Percentiles rank a stretch among this genome's conserved stretches.
phyloP scores from a whole-genome alignment of 2,888 invertebrate genomes.

The Drepanosiphum platanoidis region DNA sequence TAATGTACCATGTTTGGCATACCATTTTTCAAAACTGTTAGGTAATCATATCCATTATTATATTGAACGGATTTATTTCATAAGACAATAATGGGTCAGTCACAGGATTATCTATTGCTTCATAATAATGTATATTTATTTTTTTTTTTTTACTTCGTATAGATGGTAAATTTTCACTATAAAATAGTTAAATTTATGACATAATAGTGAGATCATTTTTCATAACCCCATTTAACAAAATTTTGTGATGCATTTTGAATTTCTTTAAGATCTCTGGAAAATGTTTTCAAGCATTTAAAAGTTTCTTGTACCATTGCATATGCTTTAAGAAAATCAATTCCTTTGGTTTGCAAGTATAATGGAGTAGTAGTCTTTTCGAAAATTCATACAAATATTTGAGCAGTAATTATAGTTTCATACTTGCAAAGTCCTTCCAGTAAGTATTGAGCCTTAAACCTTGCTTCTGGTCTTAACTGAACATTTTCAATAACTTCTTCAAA shows the following conservation, averaged over 20 bases:
- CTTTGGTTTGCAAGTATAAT: conserved; percentile 60
- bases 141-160: conserved; percentile 22
- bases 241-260: conserved; percentile 45
- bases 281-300: conserved; percentile 25
- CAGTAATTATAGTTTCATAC: conserved; percentile 59
- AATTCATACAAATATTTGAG: conserved; percentile 59
- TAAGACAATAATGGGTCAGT: conserved; percentile 21
- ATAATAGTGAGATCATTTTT: conserved; percentile 34
- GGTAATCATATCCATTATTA: conserved; percentile 37
- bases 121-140: conserved; percentile 18
- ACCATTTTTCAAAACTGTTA: conserved; percentile 15
- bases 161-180: conserved; percentile 8
- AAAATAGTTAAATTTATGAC: conserved; percentile 42
- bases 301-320: conserved; percentile 41
- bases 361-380: conserved; percentile 59
- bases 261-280: conserved; percentile 27
- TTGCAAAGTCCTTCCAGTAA: conserved; percentile 43
- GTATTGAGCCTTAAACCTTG: conserved; percentile 42
- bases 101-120: conserved; percentile 23
- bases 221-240: conserved; percentile 49
- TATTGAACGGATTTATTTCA: conserved; percentile 26
- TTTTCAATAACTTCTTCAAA: conserved; percentile 41
- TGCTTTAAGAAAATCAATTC: conserved; percentile 53
- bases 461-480: conserved; percentile 42
- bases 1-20: conserved; percentile 2